A percentile compares a stretch with the other conserved stretches of the same genome.
phyloP scores from a whole-genome alignment of 2,113 vertebrate genomes.

The Gavia stellata region DNA sequence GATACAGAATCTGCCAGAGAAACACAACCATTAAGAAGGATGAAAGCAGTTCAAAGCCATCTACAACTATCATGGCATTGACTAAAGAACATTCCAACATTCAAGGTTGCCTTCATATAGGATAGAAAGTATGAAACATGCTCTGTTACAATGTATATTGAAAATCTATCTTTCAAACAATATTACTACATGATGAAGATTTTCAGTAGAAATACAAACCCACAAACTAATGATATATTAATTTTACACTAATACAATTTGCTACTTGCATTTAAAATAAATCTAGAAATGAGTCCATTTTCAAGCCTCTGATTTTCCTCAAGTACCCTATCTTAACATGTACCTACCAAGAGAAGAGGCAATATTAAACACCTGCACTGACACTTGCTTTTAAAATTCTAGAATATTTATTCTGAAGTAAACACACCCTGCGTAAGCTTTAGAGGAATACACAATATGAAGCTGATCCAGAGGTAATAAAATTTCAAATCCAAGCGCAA shows the following conservation, averaged over 20 bases:
- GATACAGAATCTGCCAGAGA: background rate
- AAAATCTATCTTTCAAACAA: background rate
- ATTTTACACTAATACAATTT: background rate
- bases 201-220: background rate
- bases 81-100: background rate
- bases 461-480: background rate
- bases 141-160: background rate
- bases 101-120: background rate
- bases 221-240: background rate
- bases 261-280: background rate
- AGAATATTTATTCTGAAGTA: background rate
- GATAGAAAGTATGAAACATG: background rate
- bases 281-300: background rate
- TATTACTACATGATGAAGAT: background rate
- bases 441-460: background rate
- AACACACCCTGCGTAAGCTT: background rate
- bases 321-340: background rate
- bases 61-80: background rate
- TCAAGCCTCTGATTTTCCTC: background rate
- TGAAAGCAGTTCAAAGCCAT: background rate
- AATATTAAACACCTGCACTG: background rate
- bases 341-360: background rate
- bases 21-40: background rate
- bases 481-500: background rate
- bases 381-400: background rate